These are phyloP conservation scores for Sphinx pinastri DNA, from an alignment of 2,888 invertebrate species.

Conservation along the genomic window DNA sequence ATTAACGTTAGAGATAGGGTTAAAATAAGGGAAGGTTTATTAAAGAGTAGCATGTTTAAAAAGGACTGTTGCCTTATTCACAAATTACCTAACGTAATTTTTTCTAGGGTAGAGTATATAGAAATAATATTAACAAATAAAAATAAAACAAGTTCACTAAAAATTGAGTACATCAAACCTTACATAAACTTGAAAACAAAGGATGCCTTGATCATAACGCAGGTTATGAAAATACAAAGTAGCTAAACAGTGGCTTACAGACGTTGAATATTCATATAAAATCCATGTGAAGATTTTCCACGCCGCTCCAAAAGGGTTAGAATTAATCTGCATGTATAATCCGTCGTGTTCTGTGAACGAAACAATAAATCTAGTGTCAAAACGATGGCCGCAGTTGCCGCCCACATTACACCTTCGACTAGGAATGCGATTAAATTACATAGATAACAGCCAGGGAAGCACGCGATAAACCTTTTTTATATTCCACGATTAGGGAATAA, in stretches of 20 bases:
- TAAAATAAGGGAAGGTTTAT: too few relatives aligned
- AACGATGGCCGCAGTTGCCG: conserved; percentile 40
- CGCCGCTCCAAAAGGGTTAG: conserved; percentile 34
- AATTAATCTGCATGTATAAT: conserved; percentile 43
- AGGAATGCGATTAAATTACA: conserved; percentile 41
- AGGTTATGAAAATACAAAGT: conserved; percentile 26
- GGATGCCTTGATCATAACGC: not conserved
- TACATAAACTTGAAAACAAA: not conserved
- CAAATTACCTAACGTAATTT: too few relatives aligned
- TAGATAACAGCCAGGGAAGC: conserved; percentile 36
- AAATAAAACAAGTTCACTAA: too few relatives aligned
- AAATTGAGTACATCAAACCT: not conserved
- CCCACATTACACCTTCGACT: conserved; percentile 45
- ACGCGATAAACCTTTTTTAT: not conserved
- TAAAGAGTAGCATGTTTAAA: too few relatives aligned
- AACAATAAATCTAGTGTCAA: conserved; percentile 46
- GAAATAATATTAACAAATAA: too few relatives aligned
- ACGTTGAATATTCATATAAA: conserved; percentile 38
- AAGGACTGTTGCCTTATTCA: too few relatives aligned
- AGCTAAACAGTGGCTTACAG: conserved; percentile 17
- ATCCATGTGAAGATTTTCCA: conserved; percentile 35
- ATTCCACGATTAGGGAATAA: not conserved
- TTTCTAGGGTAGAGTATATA: too few relatives aligned
- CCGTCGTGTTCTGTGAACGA: conserved; percentile 28
- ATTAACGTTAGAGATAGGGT: too few relatives aligned